These are phyloP conservation scores for Pristis pectinata DNA, from an alignment of 2,797 vertebrate species.

Conservation along the genomic window DNA sequence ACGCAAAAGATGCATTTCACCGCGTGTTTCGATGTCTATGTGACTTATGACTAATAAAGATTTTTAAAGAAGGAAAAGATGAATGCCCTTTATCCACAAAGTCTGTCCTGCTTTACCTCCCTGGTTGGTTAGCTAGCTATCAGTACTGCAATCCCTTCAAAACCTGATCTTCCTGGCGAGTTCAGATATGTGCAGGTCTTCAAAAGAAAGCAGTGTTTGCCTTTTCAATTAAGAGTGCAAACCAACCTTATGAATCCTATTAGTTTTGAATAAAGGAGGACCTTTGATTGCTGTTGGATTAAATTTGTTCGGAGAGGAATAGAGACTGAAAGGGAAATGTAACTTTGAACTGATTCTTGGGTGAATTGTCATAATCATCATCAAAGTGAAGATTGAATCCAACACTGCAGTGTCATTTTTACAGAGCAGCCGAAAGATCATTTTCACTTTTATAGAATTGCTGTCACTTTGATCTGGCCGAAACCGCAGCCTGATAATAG, in stretches of 20 bases:
- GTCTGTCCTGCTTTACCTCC: background rate
- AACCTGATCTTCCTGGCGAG: background rate
- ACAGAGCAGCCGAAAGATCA: background rate
- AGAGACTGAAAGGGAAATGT: background rate
- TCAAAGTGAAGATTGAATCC: background rate
- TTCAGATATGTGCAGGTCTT: background rate
- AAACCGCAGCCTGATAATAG: background rate
- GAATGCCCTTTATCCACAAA: background rate
- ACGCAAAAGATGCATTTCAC: too few relatives aligned
- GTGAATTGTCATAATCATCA: too few relatives aligned
- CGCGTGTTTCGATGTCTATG: too few relatives aligned
- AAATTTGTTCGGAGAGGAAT: background rate
- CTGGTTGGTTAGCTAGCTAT: background rate
- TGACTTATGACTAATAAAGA: too few relatives aligned
- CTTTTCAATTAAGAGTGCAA: background rate
- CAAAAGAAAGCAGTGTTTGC: background rate
- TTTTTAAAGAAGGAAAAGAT: background rate
- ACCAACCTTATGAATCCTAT: background rate
- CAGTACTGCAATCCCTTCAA: background rate
- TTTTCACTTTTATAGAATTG: background rate
- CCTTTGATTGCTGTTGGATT: background rate
- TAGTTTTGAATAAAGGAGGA: background rate
- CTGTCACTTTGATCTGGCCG: background rate
- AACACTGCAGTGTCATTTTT: background rate
- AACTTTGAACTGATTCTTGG: background rate